Evolutionary conservation across 2,113 vertebrate species (phyloP).

Genomic region (Lophotis ruficrista): DNA sequence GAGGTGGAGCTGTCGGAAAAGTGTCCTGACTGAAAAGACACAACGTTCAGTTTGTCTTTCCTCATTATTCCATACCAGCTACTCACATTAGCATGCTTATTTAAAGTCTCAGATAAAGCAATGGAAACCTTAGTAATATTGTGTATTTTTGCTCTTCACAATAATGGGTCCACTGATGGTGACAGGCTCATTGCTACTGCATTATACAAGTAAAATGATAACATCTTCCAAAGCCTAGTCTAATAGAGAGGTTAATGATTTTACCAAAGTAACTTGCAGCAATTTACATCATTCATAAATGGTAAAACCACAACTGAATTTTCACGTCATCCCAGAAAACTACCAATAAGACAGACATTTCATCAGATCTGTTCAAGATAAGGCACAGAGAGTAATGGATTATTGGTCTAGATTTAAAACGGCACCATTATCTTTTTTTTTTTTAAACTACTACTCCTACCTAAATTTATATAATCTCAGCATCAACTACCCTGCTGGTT

Average conservation of each 20-base stretch:
- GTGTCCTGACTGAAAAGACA: not conserved
- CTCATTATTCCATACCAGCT: not conserved
- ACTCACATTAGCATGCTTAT: not conserved
- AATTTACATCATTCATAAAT: not conserved
- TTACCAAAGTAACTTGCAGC: not conserved
- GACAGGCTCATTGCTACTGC: not conserved
- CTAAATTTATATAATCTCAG: not conserved
- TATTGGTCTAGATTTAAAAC: not conserved
- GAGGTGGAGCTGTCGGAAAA: not conserved
- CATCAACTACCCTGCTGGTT: not conserved
- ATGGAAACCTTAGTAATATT: not conserved
- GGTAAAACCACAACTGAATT: not conserved
- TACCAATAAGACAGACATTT: not conserved
- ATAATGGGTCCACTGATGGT: not conserved
- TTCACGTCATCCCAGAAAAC: not conserved
- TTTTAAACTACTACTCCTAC: not conserved
- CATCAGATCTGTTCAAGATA: not conserved
- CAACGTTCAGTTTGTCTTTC: not conserved
- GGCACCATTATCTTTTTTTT: not conserved
- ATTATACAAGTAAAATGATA: not conserved
- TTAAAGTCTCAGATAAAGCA: not conserved
- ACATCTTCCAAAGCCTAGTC: not conserved
- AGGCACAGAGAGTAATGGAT: not conserved
- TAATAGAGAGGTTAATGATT: not conserved
- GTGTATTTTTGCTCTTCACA: not conserved